Conservation (phyloP, 2,113 vertebrate genomes). For the Spea bombifrons region DNA sequence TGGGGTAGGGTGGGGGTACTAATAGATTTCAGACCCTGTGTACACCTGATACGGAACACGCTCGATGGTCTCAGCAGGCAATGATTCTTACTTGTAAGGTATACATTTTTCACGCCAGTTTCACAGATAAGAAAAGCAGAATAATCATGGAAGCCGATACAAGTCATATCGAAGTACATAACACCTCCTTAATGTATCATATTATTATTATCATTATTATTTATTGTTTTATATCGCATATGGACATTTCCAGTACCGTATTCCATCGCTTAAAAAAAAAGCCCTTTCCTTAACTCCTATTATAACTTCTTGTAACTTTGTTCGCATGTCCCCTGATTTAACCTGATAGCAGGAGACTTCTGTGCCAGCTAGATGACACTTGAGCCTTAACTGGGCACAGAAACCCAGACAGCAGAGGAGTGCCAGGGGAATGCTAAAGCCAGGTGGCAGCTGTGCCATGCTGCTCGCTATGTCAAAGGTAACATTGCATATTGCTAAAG, state of each 20-base stretch:
- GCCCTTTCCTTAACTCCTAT: background rate
- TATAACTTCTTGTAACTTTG: background rate
- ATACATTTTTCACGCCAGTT: background rate
- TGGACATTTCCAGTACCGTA: too few relatives aligned
- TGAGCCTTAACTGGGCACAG: background rate
- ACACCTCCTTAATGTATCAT: too few relatives aligned
- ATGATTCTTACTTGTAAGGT: too few relatives aligned
- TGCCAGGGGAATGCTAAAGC: background rate
- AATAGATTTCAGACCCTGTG: background rate
- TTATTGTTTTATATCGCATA: too few relatives aligned
- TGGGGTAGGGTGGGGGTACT: background rate
- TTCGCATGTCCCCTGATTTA: background rate
- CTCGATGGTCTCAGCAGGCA: background rate
- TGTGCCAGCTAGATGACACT: background rate
- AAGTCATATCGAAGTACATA: too few relatives aligned
- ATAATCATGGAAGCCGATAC: too few relatives aligned
- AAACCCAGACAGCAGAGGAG: background rate
- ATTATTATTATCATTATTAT: too few relatives aligned
- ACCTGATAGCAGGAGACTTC: background rate
- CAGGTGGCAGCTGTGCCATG: background rate
- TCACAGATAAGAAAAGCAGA: background rate
- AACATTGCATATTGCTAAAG: background rate
- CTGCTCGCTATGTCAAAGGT: background rate
- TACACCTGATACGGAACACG: constrained; percentile 6
- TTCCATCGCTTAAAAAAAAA: too few relatives aligned